These are phyloP conservation scores for Microctenopoma steveboyesi DNA, from an alignment of 2,797 vertebrate genomes.

Conservation along the genomic window DNA sequence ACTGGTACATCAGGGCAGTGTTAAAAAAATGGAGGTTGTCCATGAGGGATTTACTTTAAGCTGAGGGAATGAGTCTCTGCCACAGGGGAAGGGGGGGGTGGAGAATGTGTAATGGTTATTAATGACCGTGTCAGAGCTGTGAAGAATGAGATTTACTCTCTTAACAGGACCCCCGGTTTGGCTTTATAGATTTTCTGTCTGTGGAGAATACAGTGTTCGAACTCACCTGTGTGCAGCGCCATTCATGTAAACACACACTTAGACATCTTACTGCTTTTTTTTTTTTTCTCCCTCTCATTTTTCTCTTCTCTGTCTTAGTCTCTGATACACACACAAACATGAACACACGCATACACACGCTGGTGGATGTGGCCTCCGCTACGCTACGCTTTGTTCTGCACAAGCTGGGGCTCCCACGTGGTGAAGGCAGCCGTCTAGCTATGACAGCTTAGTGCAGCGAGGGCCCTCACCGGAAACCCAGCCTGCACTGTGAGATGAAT, in stretches of 20 bases:
- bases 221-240: constrained; percentile 69
- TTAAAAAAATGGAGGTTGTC: constrained; percentile 61
- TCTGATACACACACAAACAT: constrained; percentile 38
- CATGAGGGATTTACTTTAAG: constrained; percentile 74
- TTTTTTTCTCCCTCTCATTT: constrained; percentile 25
- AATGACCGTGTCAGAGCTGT: constrained; percentile 79
- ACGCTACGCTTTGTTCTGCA: constrained; percentile 66
- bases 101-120: constrained; percentile 77
- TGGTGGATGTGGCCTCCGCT: constrained; percentile 65
- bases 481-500: constrained; percentile 73
- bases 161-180: constrained; percentile 76
- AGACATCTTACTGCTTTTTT: constrained; percentile 21
- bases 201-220: constrained; percentile 67
- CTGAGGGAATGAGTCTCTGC: constrained; percentile 65
- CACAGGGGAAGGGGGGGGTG: constrained; percentile 53
- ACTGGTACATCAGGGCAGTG: constrained; percentile 58
- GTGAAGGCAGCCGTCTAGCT: constrained; percentile 69
- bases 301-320: constrained; percentile 38
- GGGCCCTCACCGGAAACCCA: constrained; percentile 77
- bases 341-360: constrained; percentile 9
- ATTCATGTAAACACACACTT: constrained; percentile 34
- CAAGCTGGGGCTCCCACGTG: constrained; percentile 68
- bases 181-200: constrained; percentile 78
- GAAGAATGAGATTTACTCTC: constrained; percentile 81
- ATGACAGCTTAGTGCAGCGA: constrained; percentile 69